phyloP scores from a whole-genome alignment of 2,888 invertebrate genomes.

The Serrognathus titanus region DNA sequence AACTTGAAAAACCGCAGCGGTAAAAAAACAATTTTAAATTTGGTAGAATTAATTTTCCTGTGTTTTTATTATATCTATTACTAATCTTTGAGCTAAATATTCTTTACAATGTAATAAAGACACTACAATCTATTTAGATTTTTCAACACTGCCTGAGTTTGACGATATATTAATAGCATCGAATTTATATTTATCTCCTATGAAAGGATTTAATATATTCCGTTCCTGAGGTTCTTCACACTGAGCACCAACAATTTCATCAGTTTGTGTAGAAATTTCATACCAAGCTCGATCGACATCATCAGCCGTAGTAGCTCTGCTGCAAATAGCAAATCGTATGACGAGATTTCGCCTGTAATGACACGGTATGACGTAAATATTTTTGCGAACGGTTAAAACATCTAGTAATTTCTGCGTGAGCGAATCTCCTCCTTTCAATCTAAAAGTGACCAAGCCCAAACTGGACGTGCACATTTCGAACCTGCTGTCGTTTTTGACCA shows the following conservation, averaged over 20 bases:
- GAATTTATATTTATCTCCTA: slow-evolving; percentile 15
- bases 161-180: slow-evolving; percentile 16
- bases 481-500: slow-evolving; percentile 66
- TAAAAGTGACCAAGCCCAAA: slow-evolving; percentile 79
- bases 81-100: no score
- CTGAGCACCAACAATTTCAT: slow-evolving; percentile 1
- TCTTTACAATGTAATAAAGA: no score
- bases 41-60: no score
- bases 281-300: slow-evolving; percentile 74
- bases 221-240: not conserved
- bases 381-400: slow-evolving; percentile 68
- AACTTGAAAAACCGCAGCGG: no score
- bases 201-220: not conserved
- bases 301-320: slow-evolving; percentile 62
- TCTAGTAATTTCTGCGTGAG: slow-evolving; percentile 69
- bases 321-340: slow-evolving; percentile 80
- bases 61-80: no score
- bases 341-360: slow-evolving; percentile 65
- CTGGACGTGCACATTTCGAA: slow-evolving; percentile 66
- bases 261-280: slow-evolving; percentile 32
- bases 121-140: slow-evolving; percentile 6
- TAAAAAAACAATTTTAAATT: no score
- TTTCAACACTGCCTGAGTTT: slow-evolving; percentile 9
- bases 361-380: slow-evolving; percentile 80
- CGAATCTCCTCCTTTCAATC: slow-evolving; percentile 70